Base-by-base conservation (phyloP, 1,140 invertebrate species). In the Theocolax elegans region DNA sequence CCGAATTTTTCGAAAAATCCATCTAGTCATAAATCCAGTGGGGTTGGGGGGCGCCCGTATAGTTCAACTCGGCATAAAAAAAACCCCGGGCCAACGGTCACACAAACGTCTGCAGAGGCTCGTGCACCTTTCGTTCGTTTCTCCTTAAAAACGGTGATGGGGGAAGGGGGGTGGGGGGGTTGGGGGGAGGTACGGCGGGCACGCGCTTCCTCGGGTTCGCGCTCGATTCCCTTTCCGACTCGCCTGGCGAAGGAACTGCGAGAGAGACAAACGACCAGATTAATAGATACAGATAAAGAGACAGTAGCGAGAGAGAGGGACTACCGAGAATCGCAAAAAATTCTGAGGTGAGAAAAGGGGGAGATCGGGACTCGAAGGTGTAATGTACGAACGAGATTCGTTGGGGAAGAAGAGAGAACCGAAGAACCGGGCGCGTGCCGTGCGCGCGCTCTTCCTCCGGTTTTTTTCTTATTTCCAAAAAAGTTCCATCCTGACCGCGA, bases 1-100 rank as follows among this genome's bases (percentile, higher is more conserved):
- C 76, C 75, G 67, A 75, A 74, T 76, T 77, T 76, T 77, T 76
- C 75, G 72, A 77, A 78, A 77, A 81, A 77, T 74, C 72, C 42
- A 67, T 58, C 40, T 12, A 58, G 65, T 49, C 74, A 75, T 76
- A 74, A 76, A 74, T 75, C 63, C 67, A 54, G 21, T 59, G 40
- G 38, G 23, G 56, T 15, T 13, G 40, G 21, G 62, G n/a, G 15
- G n/a, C 7, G n/a, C 13, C n/a, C 27, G 17, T 31, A 1, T 72
- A 75, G 75, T 72, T 77, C n/a, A 13, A 1, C 23, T 19, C 13
- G 23, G 19, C 38, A 67, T 74, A 77, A 79, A 77, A 80, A 76
- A 70, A 40, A 51, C 60, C 60, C 66, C 40, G 27, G 21, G 17
- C 21, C 71, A 75, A 76, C 78, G 69, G 77, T 77, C 77, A 73